Evolutionary conservation across 2,113 vertebrate species (phyloP).

Genomic region (Eulemur macaco): DNA sequence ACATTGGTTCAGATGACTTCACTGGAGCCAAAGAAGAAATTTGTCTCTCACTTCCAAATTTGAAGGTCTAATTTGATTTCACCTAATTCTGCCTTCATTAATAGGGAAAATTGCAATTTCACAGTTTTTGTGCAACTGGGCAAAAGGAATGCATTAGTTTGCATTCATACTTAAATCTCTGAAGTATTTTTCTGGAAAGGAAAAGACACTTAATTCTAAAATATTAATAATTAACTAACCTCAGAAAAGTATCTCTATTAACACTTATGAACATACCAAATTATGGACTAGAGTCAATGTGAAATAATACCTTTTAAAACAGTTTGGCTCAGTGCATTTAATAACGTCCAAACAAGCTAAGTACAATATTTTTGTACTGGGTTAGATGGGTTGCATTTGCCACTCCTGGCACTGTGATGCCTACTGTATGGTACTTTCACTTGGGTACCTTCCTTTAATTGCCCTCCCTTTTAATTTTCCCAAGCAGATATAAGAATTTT

Average conservation of each 20-base stretch:
- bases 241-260: background rate
- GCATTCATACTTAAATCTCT: constrained; percentile 20
- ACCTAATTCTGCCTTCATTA: background rate
- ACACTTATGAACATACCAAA: background rate
- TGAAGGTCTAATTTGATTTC: constrained; percentile 8
- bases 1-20: background rate
- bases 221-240: constrained; percentile 7
- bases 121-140: background rate
- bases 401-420: background rate
- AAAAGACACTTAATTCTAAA: constrained; percentile 28
- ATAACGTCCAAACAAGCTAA: background rate
- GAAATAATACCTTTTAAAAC: background rate
- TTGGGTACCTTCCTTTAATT: background rate
- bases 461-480: background rate
- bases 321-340: background rate
- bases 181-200: constrained; percentile 26
- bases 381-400: background rate
- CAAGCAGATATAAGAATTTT: background rate
- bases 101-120: background rate
- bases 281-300: background rate
- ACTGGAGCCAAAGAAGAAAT: background rate
- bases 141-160: constrained; percentile 16
- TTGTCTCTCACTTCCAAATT: background rate
- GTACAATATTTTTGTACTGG: background rate
- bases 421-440: background rate